Percentiles rank a stretch among this genome's conserved stretches.
These are phyloP conservation scores for Chionis minor DNA, from an alignment of 2,113 vertebrate species.

Conservation along the genomic window DNA sequence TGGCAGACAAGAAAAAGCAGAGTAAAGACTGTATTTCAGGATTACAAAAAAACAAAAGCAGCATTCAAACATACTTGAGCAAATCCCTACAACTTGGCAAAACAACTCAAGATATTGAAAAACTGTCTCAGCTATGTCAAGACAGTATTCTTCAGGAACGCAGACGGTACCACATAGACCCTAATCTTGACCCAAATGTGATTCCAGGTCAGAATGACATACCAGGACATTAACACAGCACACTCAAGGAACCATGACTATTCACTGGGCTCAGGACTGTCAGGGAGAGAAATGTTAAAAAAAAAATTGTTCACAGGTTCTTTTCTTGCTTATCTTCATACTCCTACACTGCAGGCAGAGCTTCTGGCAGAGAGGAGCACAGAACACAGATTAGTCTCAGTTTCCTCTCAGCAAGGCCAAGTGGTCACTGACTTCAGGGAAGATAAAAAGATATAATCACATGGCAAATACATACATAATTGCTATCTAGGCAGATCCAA, in stretches of 20 bases:
- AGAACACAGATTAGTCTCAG: background rate
- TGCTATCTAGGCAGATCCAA: background rate
- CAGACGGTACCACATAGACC: background rate
- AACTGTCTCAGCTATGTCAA: background rate
- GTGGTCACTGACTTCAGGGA: background rate
- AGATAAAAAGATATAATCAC: background rate
- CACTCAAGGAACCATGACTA: background rate
- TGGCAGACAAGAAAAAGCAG: background rate
- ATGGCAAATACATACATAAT: background rate
- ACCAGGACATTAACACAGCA: background rate
- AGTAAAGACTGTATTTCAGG: background rate
- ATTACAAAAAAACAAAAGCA: background rate
- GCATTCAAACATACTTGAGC: background rate
- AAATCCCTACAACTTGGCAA: background rate
- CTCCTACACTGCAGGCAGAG: background rate
- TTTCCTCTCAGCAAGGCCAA: background rate
- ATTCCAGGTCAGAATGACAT: background rate
- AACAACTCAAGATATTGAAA: background rate
- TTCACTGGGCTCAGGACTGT: background rate
- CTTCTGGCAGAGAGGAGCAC: background rate
- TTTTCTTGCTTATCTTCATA: background rate
- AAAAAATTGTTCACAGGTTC: background rate
- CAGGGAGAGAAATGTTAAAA: background rate
- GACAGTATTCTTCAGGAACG: background rate
- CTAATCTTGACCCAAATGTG: background rate